Conservation (phyloP, 2,888 invertebrate genomes). For the Amaurobius ferox region DNA sequence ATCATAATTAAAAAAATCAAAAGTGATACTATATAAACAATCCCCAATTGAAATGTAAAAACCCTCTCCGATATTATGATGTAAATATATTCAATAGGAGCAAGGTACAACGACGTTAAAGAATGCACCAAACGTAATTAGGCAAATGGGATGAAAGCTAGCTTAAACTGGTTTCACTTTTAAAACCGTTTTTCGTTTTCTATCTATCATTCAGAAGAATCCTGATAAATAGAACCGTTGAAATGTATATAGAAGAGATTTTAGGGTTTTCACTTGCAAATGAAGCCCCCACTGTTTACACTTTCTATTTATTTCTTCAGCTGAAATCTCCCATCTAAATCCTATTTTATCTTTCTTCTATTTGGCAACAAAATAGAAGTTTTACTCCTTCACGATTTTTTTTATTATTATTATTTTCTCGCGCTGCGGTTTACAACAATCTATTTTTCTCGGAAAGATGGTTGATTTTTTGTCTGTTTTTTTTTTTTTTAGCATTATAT, state of each 20-base stretch:
- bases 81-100: background rate
- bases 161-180: constrained; percentile 53
- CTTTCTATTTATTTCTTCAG: constrained; percentile 57
- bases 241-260: constrained; percentile 63
- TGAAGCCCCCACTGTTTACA: constrained; percentile 59
- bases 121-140: constrained; percentile 34
- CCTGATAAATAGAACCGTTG: constrained; percentile 54
- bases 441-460: constrained; percentile 21
- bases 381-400: constrained; percentile 10
- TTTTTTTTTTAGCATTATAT: constrained; percentile 1
- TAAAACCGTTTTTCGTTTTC: constrained; percentile 55
- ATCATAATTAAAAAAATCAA: background rate
- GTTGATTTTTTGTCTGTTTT: background rate
- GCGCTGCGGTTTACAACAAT: constrained; percentile 37
- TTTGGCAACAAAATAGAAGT: constrained; percentile 40
- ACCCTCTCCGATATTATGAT: constrained; percentile 1
- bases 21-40: background rate
- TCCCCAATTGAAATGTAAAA: constrained; percentile 15
- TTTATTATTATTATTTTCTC: constrained; percentile 24
- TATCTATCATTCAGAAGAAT: constrained; percentile 46
- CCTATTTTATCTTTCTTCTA: constrained; percentile 60
- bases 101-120: background rate
- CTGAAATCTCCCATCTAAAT: constrained; percentile 50
- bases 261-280: constrained; percentile 62
- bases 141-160: constrained; percentile 28